Conservation (phyloP, 2,113 vertebrate species). For the Echinops telfairi region DNA sequence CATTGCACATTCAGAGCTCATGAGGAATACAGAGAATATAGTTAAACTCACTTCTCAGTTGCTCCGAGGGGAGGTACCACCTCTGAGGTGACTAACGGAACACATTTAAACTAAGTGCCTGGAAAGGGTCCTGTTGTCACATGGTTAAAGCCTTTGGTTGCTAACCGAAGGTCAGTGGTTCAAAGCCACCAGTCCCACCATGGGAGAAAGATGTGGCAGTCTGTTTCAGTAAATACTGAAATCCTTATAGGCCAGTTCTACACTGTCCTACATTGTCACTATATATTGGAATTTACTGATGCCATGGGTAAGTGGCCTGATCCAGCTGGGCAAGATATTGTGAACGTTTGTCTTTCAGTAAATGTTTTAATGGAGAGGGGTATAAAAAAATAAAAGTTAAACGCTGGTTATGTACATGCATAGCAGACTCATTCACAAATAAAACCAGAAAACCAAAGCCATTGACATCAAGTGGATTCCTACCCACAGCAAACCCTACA, state of each 20-base stretch:
- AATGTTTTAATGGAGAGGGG: neutral
- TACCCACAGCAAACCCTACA: too few species aligned
- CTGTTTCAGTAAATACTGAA: neutral
- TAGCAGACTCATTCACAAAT: neutral
- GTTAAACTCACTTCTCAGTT: neutral
- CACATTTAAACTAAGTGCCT: neutral
- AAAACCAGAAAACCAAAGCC: neutral
- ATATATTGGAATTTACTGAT: neutral
- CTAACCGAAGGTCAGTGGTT: neutral
- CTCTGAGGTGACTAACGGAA: neutral
- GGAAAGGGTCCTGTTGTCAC: neutral
- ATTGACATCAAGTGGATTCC: too few species aligned
- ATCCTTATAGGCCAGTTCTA: neutral
- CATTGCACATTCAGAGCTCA: neutral
- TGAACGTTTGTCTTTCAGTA: neutral
- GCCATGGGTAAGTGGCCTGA: neutral
- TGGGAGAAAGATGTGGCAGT: neutral
- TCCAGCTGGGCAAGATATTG: neutral
- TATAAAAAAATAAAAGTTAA: neutral
- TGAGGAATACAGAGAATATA: neutral
- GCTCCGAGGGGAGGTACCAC: neutral
- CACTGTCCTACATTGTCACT: neutral
- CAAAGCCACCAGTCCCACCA: neutral
- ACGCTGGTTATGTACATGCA: neutral
- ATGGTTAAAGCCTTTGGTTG: neutral